Evolutionary conservation across 2,888 invertebrate genomes (phyloP).

Genomic region (Cephonodes hylas): DNA sequence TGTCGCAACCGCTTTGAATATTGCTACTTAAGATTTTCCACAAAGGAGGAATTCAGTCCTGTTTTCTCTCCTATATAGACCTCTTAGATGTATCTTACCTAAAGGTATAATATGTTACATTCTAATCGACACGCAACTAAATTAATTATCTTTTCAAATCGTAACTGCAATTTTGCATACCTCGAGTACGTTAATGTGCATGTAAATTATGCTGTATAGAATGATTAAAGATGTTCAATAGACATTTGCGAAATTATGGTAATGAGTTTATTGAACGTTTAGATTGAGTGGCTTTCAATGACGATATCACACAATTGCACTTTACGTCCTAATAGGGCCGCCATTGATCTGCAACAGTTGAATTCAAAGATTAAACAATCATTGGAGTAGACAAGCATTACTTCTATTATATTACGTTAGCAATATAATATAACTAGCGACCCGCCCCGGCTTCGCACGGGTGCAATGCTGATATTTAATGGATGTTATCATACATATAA

Average conservation of each 20-base stretch:
- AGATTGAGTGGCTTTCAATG: no score
- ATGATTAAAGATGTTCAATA: background rate
- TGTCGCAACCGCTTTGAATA: background rate
- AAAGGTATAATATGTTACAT: background rate
- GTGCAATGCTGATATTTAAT: no score
- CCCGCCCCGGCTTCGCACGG: no score
- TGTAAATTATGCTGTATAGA: background rate
- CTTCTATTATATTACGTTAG: no score
- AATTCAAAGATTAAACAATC: no score
- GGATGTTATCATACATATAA: no score
- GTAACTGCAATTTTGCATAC: background rate
- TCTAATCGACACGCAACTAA: background rate
- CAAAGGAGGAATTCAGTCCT: background rate
- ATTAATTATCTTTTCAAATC: background rate
- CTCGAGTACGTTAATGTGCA: background rate
- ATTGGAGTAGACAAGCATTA: no score
- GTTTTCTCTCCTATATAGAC: background rate
- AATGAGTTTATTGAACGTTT: no score
- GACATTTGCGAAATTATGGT: background rate
- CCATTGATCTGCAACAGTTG: no score
- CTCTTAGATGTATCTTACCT: background rate
- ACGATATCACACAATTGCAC: no score
- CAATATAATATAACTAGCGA: no score
- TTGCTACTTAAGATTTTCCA: background rate
- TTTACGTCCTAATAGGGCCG: no score